A percentile compares a stretch with the other conserved stretches of the same genome.
phyloP scores from a whole-genome alignment of 2,113 vertebrate species.

The Chaetorhynchus papuensis region DNA sequence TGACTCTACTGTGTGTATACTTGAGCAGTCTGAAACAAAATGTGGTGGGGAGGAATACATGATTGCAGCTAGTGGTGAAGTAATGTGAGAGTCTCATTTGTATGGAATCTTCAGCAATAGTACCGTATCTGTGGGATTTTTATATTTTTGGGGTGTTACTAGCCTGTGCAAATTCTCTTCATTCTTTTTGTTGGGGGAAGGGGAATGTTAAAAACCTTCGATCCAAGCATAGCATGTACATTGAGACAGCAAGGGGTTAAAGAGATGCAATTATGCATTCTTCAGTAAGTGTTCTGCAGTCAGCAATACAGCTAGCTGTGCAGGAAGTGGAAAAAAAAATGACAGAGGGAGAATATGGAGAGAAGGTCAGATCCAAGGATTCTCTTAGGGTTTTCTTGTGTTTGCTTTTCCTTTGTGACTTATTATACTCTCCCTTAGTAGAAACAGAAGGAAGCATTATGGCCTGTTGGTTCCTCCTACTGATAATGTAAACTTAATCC shows the following conservation, averaged over 20 bases:
- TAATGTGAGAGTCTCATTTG: not conserved
- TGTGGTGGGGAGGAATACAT: not conserved
- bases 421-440: not conserved
- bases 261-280: slow-evolving; percentile 17
- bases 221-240: not conserved
- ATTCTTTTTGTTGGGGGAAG: not conserved
- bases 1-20: not conserved
- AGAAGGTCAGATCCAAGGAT: slow-evolving; percentile 41
- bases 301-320: slow-evolving; percentile 15
- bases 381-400: slow-evolving; percentile 12
- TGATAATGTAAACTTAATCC: not conserved
- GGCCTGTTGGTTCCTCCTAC: not conserved
- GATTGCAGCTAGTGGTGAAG: not conserved
- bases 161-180: not conserved
- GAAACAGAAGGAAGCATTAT: not conserved
- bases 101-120: not conserved
- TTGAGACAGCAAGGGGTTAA: slow-evolving; percentile 28
- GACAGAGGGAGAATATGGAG: not conserved
- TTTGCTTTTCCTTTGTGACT: slow-evolving; percentile 21
- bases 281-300: slow-evolving; percentile 32
- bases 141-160: not conserved
- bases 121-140: not conserved
- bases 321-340: not conserved
- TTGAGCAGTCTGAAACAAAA: not conserved
- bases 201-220: not conserved